A percentile compares a stretch with the other conserved stretches of the same genome.
phyloP scores from a whole-genome alignment of 2,113 vertebrate species.

The Meles meles region DNA sequence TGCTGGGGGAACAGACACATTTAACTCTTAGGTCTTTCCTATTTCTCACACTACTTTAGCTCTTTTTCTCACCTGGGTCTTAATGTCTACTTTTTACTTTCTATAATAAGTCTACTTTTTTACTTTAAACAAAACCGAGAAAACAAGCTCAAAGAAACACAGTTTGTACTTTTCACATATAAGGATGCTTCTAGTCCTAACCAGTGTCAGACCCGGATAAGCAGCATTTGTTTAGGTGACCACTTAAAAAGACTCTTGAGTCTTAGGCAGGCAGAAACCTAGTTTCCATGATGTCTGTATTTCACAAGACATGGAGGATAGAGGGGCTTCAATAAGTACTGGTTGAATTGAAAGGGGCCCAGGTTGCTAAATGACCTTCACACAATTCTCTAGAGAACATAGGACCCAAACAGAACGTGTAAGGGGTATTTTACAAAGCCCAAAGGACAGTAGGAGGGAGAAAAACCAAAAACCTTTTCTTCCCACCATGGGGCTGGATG shows the following conservation, averaged over 20 bases:
- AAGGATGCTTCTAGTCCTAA: neutral
- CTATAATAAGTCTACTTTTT: neutral
- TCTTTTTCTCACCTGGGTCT: neutral
- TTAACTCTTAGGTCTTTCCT: neutral
- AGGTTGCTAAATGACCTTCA: neutral
- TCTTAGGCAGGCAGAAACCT: neutral
- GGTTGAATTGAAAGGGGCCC: neutral
- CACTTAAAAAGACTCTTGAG: neutral
- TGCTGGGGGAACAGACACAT: neutral
- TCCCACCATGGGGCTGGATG: neutral
- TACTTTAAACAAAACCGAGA: neutral
- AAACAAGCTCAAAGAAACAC: neutral
- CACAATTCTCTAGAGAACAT: slow-evolving; percentile 27
- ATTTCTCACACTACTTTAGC: neutral
- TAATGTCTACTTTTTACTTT: neutral
- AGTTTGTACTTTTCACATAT: neutral
- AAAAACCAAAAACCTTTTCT: neutral
- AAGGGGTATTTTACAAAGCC: neutral
- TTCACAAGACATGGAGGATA: neutral
- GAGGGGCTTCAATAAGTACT: neutral
- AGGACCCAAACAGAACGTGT: neutral
- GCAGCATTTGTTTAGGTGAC: neutral
- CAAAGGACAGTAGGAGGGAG: neutral
- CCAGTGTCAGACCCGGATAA: neutral
- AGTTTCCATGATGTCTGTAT: neutral